These are phyloP conservation scores for Leptopterna dolabrata DNA, from an alignment of 2,888 invertebrate species.

Conservation along the genomic window DNA sequence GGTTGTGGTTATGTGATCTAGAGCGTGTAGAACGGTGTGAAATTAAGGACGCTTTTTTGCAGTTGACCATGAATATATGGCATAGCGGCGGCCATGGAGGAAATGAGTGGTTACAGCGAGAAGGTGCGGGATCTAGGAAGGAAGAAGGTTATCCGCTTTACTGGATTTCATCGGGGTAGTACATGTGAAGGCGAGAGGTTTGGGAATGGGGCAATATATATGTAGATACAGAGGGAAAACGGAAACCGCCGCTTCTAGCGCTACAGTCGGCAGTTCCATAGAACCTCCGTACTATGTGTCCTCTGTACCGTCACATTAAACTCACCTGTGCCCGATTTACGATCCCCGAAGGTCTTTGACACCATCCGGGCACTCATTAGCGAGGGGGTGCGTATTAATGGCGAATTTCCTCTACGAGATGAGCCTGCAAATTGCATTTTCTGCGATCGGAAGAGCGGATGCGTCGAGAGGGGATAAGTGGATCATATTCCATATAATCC, in stretches of 20 bases:
- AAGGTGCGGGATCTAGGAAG: not conserved
- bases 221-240: not conserved
- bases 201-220: not conserved
- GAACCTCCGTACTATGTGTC: not conserved
- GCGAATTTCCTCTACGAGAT: no score
- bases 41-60: not conserved
- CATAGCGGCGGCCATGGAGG: not conserved
- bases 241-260: no score
- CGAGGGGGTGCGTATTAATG: not conserved
- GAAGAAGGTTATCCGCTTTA: not conserved
- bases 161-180: not conserved
- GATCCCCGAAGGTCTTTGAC: not conserved
- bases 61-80: not conserved
- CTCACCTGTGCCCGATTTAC: not conserved
- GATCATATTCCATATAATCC: no score
- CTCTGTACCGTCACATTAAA: not conserved
- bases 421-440: no score
- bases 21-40: no score
- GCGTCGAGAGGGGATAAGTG: no score
- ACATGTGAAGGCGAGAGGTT: not conserved
- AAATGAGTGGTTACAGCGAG: not conserved
- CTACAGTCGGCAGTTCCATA: not conserved
- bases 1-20: not conserved
- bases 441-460: no score
- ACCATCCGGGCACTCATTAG: not conserved